Evolutionary conservation across 2,888 invertebrate species (phyloP).

Genomic region (Leucophora obtusa): DNA sequence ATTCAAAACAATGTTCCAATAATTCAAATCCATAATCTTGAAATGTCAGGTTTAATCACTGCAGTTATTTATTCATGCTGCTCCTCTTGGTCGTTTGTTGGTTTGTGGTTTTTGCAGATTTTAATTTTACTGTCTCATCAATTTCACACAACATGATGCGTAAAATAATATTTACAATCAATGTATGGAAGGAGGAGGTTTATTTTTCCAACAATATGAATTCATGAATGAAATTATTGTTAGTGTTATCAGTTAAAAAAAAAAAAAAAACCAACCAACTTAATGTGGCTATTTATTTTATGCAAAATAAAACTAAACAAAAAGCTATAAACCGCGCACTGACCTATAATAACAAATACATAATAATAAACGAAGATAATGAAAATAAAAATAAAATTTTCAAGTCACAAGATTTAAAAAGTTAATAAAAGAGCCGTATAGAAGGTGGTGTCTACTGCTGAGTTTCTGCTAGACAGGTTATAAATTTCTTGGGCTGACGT

Average conservation of each 20-base stretch:
- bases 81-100: not conserved
- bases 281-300: slow-evolving; percentile 31
- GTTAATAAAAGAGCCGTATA: slow-evolving; percentile 3
- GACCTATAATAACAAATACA: slow-evolving; percentile 62
- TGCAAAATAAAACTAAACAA: slow-evolving; percentile 34
- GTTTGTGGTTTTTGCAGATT: slow-evolving; percentile 4
- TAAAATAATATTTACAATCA: slow-evolving; percentile 5
- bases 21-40: slow-evolving; percentile 61
- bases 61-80: slow-evolving; percentile 37
- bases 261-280: not conserved
- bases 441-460: not conserved
- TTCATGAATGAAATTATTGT: slow-evolving; percentile 61
- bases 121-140: slow-evolving; percentile 37
- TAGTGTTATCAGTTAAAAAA: slow-evolving; percentile 54
- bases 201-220: slow-evolving; percentile 28
- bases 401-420: slow-evolving; percentile 16
- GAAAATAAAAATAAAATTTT: slow-evolving; percentile 43
- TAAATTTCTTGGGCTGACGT: too few species aligned
- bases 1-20: slow-evolving; percentile 59
- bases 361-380: slow-evolving; percentile 47
- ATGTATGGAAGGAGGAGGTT: not conserved
- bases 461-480: too few species aligned
- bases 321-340: slow-evolving; percentile 58
- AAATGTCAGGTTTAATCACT: slow-evolving; percentile 64
- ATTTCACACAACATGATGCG: slow-evolving; percentile 22